phyloP scores from a whole-genome alignment of 2,113 vertebrate genomes.

The Euleptes europaea region DNA sequence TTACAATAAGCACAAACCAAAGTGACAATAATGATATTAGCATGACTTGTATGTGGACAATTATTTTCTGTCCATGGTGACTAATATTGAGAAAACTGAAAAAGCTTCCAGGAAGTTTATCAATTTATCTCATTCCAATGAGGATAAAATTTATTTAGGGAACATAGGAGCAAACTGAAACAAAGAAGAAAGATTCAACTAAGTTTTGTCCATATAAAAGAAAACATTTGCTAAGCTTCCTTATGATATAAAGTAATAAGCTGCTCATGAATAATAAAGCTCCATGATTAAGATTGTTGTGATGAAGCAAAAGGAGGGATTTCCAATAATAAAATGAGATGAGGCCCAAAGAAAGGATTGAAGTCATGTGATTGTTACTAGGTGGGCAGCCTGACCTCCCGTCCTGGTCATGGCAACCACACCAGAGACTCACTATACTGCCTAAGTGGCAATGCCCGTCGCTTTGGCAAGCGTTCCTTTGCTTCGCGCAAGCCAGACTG shows the following conservation, averaged over 20 bases:
- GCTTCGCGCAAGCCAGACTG: too few species aligned
- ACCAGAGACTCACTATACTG: too few species aligned
- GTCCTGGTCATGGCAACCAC: too few species aligned
- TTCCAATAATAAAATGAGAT: neutral
- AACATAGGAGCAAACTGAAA: neutral
- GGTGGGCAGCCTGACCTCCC: too few species aligned
- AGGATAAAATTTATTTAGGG: conserved; percentile 2
- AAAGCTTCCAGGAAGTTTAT: conserved; percentile 42
- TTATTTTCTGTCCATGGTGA: conserved; percentile 39
- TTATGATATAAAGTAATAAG: neutral
- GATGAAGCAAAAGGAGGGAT: neutral
- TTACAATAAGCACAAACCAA: conserved; percentile 8
- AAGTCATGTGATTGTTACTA: neutral
- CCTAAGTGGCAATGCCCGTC: too few species aligned
- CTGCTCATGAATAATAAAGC: neutral
- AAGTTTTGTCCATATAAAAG: neutral
- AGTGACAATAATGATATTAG: conserved; percentile 53
- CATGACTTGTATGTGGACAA: conserved; percentile 3
- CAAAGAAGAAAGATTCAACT: neutral
- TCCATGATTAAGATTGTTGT: neutral
- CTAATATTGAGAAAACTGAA: conserved; percentile 27
- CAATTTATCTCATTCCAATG: neutral
- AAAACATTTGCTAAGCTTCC: neutral
- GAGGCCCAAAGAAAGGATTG: neutral
- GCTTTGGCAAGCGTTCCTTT: too few species aligned